These are phyloP conservation scores for Scrobipalpa atriplicella DNA, from an alignment of 2,888 invertebrate species.

Conservation along the genomic window DNA sequence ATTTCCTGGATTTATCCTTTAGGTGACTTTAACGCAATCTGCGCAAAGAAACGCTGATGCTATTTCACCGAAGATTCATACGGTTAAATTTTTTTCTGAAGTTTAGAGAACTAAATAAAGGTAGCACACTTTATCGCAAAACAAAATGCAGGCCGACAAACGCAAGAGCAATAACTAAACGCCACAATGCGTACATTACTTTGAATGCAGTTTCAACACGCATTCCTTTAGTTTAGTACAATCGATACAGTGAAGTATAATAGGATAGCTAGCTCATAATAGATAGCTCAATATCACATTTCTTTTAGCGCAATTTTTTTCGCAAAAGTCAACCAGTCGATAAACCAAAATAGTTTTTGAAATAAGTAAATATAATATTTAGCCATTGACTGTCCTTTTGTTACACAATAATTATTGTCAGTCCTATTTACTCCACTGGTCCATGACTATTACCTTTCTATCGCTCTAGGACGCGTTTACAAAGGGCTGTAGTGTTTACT, in stretches of 20 bases:
- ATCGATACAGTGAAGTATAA: background rate
- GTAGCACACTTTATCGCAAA: background rate
- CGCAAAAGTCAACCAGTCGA: no score
- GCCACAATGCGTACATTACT: slow-evolving; percentile 4
- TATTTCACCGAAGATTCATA: no score
- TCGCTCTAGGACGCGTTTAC: slow-evolving; percentile 13
- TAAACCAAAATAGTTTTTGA: no score
- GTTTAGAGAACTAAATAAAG: no score
- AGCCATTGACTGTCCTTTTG: no score
- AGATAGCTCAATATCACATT: no score
- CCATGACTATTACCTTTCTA: background rate
- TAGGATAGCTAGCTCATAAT: no score
- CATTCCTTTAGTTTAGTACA: background rate
- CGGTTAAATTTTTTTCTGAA: no score
- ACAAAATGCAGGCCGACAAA: slow-evolving; percentile 6
- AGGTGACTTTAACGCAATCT: no score
- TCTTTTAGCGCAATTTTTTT: no score
- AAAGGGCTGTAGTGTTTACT: background rate
- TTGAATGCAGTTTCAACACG: slow-evolving; percentile 11
- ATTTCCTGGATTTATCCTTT: no score
- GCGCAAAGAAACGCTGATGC: no score
- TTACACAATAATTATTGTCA: background rate
- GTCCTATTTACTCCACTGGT: background rate
- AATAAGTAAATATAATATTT: background rate
- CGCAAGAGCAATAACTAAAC: slow-evolving; percentile 4